Conservation (phyloP, 2,113 vertebrate genomes). For the Andinoacara biseriatus region DNA sequence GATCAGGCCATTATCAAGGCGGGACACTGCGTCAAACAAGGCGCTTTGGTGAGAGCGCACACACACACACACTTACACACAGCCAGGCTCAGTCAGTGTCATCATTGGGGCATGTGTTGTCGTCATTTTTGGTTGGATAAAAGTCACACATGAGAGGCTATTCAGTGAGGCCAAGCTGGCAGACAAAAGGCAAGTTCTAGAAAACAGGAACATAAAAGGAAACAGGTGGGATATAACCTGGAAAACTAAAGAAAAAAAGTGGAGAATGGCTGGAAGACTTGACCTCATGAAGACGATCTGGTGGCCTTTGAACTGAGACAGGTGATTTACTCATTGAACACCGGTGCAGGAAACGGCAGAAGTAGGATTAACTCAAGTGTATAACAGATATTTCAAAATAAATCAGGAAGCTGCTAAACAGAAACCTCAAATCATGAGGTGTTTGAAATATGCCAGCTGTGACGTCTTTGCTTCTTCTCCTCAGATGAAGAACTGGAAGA, state of each 20-base stretch:
- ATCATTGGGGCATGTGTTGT: background rate
- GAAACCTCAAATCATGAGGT: background rate
- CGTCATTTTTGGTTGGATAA: too few relatives aligned
- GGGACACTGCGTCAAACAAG: constrained; percentile 96
- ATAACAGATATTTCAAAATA: background rate
- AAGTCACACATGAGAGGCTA: too few relatives aligned
- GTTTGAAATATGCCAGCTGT: background rate
- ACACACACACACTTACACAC: background rate
- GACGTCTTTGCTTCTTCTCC: constrained; percentile 1
- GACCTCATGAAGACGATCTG: too few relatives aligned
- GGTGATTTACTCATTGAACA: too few relatives aligned
- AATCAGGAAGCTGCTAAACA: background rate
- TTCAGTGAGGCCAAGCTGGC: too few relatives aligned
- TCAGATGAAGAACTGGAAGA: constrained; percentile 99
- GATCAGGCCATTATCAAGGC: constrained; percentile 90
- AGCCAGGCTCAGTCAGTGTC: background rate
- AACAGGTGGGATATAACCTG: too few relatives aligned
- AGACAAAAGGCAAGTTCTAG: too few relatives aligned
- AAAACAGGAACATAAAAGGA: too few relatives aligned
- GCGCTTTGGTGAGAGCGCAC: constrained; percentile 89
- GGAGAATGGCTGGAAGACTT: too few relatives aligned
- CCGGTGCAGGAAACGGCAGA: background rate
- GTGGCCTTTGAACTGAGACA: too few relatives aligned
- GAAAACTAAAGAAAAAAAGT: too few relatives aligned
- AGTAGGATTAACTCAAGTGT: background rate